Base-by-base conservation (phyloP, 2,888 invertebrate species). In the Eudasyphora cyanicolor region DNA sequence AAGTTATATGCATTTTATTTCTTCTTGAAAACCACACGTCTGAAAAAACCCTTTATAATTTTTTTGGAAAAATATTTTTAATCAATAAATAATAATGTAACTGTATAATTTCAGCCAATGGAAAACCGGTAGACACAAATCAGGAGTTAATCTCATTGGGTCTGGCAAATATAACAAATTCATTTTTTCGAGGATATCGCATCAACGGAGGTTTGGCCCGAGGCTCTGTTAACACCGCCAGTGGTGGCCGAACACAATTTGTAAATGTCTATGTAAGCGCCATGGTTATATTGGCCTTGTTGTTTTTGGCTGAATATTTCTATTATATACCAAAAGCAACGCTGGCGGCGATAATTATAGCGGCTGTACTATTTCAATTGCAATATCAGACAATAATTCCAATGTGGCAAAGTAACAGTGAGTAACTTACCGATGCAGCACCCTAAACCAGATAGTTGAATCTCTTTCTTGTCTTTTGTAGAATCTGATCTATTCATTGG, bases 361-460 rank as follows among this genome's bases (percentile, higher is more conserved):
- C 96, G 35, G 97, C 98, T 64, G 97, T 98, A 64, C 93, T 97
- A 77, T 97, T 97, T 91, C 97, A 97, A 96, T 95, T 97, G n/a
- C 97, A 97, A 91, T 96, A 96, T 86, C 95, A 95, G 89, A 96
- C 97, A 69, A 93, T 97, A 70, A 94, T 95, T 86, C 96, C 96
- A 0, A 96, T 97, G 95, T 97, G 97, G 96, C 94, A 95, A 86
- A 95, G 96, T 27, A 97, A 96, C 92, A 96, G 96, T 96, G 91
- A 94, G 95, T 93, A 35, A 29, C 57, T 71, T 35, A 64, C 64
- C 64, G 3, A 35, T 17, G 29, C 1, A 60, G 1, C 14, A 14
- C n/a, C n/a, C 21, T 45, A 24, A 32, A 32, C 57, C 19, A 38
- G 19, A 29, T 45, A 2, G 12, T 35, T 32, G 57, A 27, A 38